phyloP scores from a whole-genome alignment of 2,888 invertebrate genomes.

The Flabesymbios commensalis region DNA sequence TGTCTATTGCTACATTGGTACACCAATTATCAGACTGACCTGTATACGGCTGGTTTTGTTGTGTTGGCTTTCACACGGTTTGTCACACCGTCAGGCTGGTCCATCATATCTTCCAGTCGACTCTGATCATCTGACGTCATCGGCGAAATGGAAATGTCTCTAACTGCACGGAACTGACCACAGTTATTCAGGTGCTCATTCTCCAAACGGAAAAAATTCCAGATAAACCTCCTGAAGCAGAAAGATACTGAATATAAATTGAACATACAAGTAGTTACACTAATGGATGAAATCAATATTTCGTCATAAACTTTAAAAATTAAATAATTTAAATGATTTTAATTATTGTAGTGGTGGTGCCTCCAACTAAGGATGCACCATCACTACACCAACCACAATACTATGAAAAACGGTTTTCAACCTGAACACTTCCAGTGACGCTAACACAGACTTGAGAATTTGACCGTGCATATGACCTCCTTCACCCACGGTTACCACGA shows the following conservation, averaged over 20 bases:
- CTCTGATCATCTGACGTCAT: conserved; percentile 82
- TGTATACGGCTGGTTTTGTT: too few species aligned
- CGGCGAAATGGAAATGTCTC: conserved; percentile 75
- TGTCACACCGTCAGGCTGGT: conserved; percentile 83
- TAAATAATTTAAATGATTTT: too few species aligned
- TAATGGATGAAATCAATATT: too few species aligned
- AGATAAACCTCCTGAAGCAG: conserved; percentile 78
- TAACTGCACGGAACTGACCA: conserved; percentile 93
- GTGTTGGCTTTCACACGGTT: conserved; percentile 65
- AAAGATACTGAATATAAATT: conserved; percentile 70
- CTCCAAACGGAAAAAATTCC: conserved; percentile 99
- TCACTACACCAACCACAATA: not conserved
- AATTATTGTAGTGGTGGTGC: too few species aligned
- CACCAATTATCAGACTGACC: too few species aligned
- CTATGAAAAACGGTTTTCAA: too few species aligned
- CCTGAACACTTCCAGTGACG: conserved; percentile 60
- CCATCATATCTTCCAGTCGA: conserved; percentile 84
- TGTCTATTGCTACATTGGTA: too few species aligned
- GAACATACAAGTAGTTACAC: not conserved
- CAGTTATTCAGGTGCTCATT: conserved; percentile 99
- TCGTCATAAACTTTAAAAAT: too few species aligned
- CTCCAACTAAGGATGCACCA: too few species aligned
- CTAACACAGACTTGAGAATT: conserved; percentile 63
- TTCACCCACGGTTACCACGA: conserved; percentile 83
- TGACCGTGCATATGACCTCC: conserved; percentile 76